A percentile compares a stretch with the other conserved stretches of the same genome.
phyloP scores from a whole-genome alignment of 2,888 invertebrate genomes.

The Dasypogon diadema region DNA sequence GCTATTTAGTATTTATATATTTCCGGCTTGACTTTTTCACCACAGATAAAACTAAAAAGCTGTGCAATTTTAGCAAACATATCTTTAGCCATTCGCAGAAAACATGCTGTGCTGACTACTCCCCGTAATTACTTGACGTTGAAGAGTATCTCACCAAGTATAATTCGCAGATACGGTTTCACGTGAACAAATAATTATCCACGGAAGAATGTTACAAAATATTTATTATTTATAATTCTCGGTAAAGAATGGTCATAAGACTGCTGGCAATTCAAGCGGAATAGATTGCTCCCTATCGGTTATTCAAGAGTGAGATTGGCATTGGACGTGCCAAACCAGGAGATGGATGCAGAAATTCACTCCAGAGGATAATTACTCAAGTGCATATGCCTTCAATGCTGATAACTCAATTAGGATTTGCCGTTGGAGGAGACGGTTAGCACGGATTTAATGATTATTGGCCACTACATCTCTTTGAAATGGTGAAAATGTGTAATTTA shows the following conservation, averaged over 20 bases:
- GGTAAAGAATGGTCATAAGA: background rate
- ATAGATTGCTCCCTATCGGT: background rate
- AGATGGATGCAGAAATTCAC: conserved; percentile 10
- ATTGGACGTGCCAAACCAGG: background rate
- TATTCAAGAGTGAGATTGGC: background rate
- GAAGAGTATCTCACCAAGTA: conserved; percentile 26
- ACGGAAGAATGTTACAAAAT: conserved; percentile 37
- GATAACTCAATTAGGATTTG: conserved; percentile 46
- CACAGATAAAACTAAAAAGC: conserved; percentile 39
- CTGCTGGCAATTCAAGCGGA: background rate
- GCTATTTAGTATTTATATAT: conserved; percentile 34
- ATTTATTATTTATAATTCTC: conserved; percentile 43
- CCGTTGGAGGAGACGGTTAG: background rate
- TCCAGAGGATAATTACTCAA: conserved; percentile 31
- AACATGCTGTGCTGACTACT: too few species aligned
- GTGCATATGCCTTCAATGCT: conserved; percentile 20
- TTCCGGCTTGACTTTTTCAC: conserved; percentile 34
- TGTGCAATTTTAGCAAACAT: background rate
- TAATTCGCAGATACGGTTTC: background rate
- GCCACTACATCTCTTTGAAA: too few species aligned
- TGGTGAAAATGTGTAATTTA: too few species aligned
- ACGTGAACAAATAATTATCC: conserved; percentile 46
- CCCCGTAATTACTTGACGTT: conserved; percentile 31
- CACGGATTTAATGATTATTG: conserved; percentile 13
- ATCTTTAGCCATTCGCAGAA: too few species aligned